These are phyloP conservation scores for Suncus etruscus DNA, from an alignment of 2,113 vertebrate species.

Conservation along the genomic window DNA sequence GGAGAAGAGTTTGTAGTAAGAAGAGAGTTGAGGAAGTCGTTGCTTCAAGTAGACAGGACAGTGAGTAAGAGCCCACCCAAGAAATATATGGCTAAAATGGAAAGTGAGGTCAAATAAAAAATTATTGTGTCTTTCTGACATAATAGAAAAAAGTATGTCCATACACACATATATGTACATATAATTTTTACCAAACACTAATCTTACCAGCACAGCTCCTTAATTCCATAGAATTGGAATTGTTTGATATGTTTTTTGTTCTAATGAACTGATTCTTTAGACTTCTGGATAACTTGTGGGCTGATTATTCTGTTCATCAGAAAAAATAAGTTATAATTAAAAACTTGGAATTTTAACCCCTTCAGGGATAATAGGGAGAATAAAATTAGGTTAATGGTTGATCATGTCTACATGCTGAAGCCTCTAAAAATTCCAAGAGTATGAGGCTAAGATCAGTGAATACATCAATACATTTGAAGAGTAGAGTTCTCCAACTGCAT, in stretches of 20 bases:
- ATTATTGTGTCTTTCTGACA: not conserved
- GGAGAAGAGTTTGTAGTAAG: not conserved
- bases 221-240: not conserved
- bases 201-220: not conserved
- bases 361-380: not conserved
- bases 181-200: not conserved
- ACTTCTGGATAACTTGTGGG: not conserved
- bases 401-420: not conserved
- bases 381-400: not conserved
- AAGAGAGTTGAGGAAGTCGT: not conserved
- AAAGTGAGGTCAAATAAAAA: not conserved
- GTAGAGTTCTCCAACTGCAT: not conserved
- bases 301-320: not conserved
- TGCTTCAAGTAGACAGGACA: not conserved
- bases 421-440: not conserved
- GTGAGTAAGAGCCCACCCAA: not conserved
- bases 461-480: not conserved
- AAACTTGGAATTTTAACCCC: not conserved
- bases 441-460: not conserved
- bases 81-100: not conserved
- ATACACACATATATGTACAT: not conserved
- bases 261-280: not conserved
- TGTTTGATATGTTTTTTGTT: not conserved
- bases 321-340: not conserved
- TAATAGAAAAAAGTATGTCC: not conserved